These are phyloP conservation scores for Trigoniulus corallinus DNA, from an alignment of 1,140 invertebrate genomes.

Conservation along the genomic window DNA sequence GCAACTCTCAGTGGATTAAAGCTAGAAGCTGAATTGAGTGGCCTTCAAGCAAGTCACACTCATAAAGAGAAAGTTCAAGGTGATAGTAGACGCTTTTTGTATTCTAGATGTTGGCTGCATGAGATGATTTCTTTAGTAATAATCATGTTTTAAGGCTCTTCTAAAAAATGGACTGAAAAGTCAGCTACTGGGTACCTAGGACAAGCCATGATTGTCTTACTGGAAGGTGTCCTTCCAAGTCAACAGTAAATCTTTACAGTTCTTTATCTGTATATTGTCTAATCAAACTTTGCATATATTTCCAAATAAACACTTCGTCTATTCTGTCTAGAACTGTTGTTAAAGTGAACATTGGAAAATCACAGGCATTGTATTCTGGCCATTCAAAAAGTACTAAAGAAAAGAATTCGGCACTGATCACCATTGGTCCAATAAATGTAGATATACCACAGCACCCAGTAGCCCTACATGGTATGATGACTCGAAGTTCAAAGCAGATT, in stretches of 20 bases:
- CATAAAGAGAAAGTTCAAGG: slow-evolving; percentile 56
- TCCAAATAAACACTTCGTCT: not conserved
- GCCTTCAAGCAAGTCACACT: slow-evolving; percentile 46
- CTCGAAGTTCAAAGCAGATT: slow-evolving; percentile 76
- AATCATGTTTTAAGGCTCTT: slow-evolving; percentile 8
- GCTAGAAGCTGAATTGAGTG: slow-evolving; percentile 72
- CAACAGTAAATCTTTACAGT: slow-evolving; percentile 6
- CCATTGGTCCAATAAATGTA: slow-evolving; percentile 72
- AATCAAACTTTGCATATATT: not conserved
- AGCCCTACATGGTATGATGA: slow-evolving; percentile 92
- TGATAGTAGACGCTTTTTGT: slow-evolving; percentile 25
- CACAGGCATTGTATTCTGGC: slow-evolving; percentile 75
- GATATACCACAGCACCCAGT: slow-evolving; percentile 95
- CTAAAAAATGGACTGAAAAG: slow-evolving; percentile 48
- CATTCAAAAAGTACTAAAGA: slow-evolving; percentile 57
- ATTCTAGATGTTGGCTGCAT: not conserved
- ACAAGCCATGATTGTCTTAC: slow-evolving; percentile 74
- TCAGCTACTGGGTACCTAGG: slow-evolving; percentile 80
- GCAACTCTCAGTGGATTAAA: slow-evolving; percentile 86
- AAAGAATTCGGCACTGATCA: slow-evolving; percentile 70
- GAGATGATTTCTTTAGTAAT: no score
- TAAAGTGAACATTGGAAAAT: slow-evolving; percentile 78
- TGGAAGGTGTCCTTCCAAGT: slow-evolving; percentile 73
- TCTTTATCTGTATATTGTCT: not conserved
- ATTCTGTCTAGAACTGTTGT: slow-evolving; percentile 60